Conservation (phyloP, 2,888 invertebrate genomes). For the Mylabris sibirica region DNA sequence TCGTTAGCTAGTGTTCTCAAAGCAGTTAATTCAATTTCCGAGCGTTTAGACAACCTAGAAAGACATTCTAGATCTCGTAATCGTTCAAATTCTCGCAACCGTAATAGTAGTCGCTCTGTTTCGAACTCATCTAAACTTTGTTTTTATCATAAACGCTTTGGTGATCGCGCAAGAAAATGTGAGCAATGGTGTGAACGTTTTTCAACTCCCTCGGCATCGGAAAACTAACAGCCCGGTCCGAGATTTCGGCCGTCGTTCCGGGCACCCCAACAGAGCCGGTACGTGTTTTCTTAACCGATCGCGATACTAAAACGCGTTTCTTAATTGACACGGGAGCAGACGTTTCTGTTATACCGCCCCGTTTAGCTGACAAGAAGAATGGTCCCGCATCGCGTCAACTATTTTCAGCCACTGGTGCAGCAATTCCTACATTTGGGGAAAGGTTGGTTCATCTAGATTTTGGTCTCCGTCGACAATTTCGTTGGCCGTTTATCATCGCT, state of each 20-base stretch:
- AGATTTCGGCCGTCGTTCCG: conserved; percentile 25
- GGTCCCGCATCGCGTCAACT: neutral
- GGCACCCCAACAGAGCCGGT: neutral
- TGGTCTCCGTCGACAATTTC: neutral
- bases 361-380: neutral
- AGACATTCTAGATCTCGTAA: too few species aligned
- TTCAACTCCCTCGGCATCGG: neutral
- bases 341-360: conserved; percentile 24
- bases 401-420: neutral
- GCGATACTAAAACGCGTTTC: conserved; percentile 8
- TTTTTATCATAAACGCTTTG: conserved; percentile 20
- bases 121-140: conserved; percentile 2
- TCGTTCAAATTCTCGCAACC: too few species aligned
- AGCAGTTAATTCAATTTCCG: too few species aligned
- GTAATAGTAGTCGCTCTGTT: too few species aligned
- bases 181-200: conserved; percentile 9
- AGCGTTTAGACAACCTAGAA: too few species aligned
- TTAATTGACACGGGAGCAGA: conserved; percentile 28
- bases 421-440: neutral
- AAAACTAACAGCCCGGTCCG: conserved; percentile 24
- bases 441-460: neutral
- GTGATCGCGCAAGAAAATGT: conserved; percentile 20
- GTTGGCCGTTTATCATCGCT: too few species aligned
- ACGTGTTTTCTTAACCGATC: conserved; percentile 28
- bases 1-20: too few species aligned